A percentile compares a stretch with the other conserved stretches of the same genome.
Evolutionary conservation across 2,113 vertebrate species (phyloP).

Genomic region (Diphyllodes magnificus): DNA sequence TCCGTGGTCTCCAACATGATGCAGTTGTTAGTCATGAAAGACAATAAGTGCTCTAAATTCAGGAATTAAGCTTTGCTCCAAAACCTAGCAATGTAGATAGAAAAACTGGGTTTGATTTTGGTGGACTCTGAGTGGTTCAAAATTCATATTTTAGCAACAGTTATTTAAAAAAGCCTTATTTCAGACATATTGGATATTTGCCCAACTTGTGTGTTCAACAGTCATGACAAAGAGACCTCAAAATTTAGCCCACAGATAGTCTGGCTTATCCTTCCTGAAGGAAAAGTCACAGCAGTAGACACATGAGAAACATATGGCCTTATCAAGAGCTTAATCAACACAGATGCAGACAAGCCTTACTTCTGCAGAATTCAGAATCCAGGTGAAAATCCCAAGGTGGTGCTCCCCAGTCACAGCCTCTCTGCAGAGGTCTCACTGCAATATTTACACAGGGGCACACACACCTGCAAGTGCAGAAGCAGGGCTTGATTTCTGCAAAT

Average conservation of each 20-base stretch:
- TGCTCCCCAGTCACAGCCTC: background rate
- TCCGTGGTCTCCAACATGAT: background rate
- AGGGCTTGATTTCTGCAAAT: background rate
- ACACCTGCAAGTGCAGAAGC: background rate
- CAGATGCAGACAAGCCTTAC: background rate
- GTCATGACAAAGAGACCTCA: background rate
- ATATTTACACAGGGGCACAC: fast-evolving
- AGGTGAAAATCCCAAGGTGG: background rate
- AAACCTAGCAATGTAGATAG: background rate
- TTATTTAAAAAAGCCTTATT: background rate
- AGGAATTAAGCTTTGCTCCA: background rate
- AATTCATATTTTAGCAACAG: background rate
- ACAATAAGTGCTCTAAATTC: background rate
- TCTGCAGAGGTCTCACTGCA: background rate
- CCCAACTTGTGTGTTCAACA: background rate
- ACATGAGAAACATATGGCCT: background rate
- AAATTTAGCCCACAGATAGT: background rate
- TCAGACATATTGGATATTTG: background rate
- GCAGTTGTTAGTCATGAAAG: background rate
- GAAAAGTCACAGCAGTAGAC: background rate
- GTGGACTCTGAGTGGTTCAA: background rate
- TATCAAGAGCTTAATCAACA: background rate
- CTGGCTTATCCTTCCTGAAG: background rate
- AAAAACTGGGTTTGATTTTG: background rate
- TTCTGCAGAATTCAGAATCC: background rate